These are phyloP conservation scores for Myrmecobius fasciatus DNA, from an alignment of 2,113 vertebrate species.

Conservation along the genomic window DNA sequence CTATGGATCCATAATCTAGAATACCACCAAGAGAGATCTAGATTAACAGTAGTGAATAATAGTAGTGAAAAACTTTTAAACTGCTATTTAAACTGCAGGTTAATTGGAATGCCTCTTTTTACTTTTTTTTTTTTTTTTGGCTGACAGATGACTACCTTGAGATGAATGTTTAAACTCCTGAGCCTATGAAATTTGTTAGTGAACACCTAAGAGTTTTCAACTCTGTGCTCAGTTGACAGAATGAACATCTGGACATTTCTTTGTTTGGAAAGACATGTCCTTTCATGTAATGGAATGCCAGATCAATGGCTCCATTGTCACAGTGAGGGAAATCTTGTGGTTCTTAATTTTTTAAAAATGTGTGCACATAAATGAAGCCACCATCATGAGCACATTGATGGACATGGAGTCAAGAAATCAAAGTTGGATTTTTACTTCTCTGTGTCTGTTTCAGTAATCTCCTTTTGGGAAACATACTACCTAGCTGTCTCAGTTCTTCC, in stretches of 20 bases:
- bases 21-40: background rate
- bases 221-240: background rate
- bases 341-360: background rate
- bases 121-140: background rate
- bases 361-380: background rate
- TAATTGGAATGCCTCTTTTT: background rate
- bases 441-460: background rate
- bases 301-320: background rate
- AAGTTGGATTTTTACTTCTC: background rate
- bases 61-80: background rate
- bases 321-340: background rate
- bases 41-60: no score
- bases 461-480: background rate
- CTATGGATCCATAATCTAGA: background rate
- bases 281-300: background rate
- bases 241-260: background rate
- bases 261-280: background rate
- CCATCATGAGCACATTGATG: background rate
- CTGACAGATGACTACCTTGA: background rate
- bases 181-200: rapidly evolving
- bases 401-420: background rate
- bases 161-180: background rate
- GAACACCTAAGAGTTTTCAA: background rate
- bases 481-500: background rate
- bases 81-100: background rate